A percentile compares a stretch with the other conserved stretches of the same genome.
These are phyloP conservation scores for Alloplasta piceator DNA, from an alignment of 2,888 invertebrate genomes.

Conservation along the genomic window DNA sequence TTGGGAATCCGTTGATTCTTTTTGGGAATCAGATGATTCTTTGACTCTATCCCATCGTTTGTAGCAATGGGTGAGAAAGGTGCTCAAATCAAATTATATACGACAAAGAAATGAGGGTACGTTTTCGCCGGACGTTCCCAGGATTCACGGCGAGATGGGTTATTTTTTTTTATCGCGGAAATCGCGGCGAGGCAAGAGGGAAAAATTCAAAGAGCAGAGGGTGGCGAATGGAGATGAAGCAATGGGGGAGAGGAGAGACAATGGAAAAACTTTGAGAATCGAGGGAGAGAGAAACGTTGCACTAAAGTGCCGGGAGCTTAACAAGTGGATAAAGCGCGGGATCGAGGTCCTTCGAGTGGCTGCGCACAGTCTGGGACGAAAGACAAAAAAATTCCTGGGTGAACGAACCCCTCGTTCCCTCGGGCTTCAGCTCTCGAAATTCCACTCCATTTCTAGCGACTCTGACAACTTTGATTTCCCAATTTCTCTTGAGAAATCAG, in stretches of 20 bases:
- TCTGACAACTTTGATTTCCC: too few relatives aligned
- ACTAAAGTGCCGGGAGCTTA: slow-evolving; percentile 54
- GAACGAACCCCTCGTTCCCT: slow-evolving; percentile 42
- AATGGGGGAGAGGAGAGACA: too few relatives aligned
- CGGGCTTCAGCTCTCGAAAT: slow-evolving; percentile 7
- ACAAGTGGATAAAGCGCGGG: slow-evolving; percentile 53
- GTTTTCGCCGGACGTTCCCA: slow-evolving; percentile 2
- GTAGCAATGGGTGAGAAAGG: background rate
- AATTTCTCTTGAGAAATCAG: too few relatives aligned
- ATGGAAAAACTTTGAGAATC: background rate
- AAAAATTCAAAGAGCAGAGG: slow-evolving; percentile 13
- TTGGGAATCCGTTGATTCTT: too few relatives aligned
- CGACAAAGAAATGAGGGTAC: slow-evolving; percentile 2
- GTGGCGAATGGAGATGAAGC: background rate
- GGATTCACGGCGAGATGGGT: background rate
- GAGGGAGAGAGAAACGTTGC: slow-evolving; percentile 17
- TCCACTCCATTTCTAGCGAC: background rate
- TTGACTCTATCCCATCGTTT: too few relatives aligned
- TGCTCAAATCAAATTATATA: slow-evolving; percentile 22
- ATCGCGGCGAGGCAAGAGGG: slow-evolving; percentile 1
- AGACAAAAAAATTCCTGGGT: slow-evolving; percentile 27
- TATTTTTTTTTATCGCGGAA: slow-evolving; percentile 32
- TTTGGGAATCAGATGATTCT: too few relatives aligned
- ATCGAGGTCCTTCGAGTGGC: slow-evolving; percentile 51
- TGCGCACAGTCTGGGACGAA: slow-evolving; percentile 9